Conservation (phyloP, 30 jellyfish, hydroid and myxozoan genomes). For the Catostylus mosaicus region DNA sequence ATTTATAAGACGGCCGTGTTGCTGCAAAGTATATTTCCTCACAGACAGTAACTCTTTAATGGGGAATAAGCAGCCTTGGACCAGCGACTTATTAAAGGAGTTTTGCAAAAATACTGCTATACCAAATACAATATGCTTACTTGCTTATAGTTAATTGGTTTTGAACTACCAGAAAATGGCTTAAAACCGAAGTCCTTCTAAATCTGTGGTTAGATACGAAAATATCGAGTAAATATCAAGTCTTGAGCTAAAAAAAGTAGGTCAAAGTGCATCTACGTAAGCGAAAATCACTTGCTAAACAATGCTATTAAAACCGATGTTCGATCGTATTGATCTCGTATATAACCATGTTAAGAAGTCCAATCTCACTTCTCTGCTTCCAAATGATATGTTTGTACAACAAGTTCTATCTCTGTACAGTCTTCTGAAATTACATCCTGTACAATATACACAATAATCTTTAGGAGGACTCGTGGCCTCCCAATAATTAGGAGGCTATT, state of each 20-base stretch:
- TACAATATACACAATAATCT: conserved; percentile 68
- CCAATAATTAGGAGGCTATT: conserved; percentile 51
- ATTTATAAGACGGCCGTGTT: too few species aligned
- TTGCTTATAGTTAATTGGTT: too few species aligned
- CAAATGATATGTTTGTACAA: conserved; percentile 43
- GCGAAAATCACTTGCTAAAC: conserved; percentile 14
- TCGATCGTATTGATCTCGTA: conserved; percentile 1
- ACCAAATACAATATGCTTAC: too few species aligned
- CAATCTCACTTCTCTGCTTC: conserved; percentile 14
- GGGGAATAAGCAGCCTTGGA: too few species aligned
- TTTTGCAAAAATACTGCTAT: too few species aligned
- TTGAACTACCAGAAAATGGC: too few species aligned
- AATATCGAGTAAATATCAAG: too few species aligned
- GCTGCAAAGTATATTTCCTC: too few species aligned
- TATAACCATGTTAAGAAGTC: conserved; percentile 19
- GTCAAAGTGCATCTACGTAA: not conserved
- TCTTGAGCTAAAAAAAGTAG: not conserved
- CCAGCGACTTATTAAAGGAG: too few species aligned
- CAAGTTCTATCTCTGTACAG: conserved; percentile 64
- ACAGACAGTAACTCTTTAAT: too few species aligned
- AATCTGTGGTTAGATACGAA: too few species aligned
- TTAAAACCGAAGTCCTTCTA: too few species aligned
- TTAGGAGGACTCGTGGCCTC: conserved; percentile 42
- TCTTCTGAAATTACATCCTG: conserved; percentile 59
- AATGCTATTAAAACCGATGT: conserved; percentile 18